Conservation (phyloP, 1,140 invertebrate species). For the Meteorus sp. region DNA sequence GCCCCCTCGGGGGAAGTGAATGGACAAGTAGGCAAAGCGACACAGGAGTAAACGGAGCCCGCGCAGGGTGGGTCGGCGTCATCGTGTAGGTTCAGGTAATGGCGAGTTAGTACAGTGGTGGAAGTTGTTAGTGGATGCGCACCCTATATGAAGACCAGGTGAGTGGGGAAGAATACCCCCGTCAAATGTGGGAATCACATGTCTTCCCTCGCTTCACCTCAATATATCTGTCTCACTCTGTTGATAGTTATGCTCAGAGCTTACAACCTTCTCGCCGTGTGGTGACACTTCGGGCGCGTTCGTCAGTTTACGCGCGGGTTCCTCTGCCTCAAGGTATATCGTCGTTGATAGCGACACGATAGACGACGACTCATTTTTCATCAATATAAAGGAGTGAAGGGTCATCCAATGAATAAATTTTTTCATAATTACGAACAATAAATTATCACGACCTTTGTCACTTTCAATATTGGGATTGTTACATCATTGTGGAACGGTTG, state of each 20-base stretch:
- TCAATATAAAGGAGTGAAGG: too few relatives aligned
- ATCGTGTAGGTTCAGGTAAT: too few relatives aligned
- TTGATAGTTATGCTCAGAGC: neutral
- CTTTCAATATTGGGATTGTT: too few relatives aligned
- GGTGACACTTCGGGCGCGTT: neutral
- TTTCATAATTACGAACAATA: too few relatives aligned
- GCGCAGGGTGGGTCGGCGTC: slow-evolving; percentile 14
- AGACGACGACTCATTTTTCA: too few relatives aligned
- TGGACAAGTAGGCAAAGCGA: neutral
- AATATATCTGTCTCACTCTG: neutral
- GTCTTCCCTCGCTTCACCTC: neutral
- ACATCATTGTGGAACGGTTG: too few relatives aligned
- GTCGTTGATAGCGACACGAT: neutral
- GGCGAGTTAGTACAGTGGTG: too few relatives aligned
- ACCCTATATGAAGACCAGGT: slow-evolving; percentile 11
- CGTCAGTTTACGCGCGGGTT: slow-evolving; percentile 12
- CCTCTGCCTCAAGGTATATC: slow-evolving; percentile 6
- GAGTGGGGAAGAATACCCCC: slow-evolving; percentile 23
- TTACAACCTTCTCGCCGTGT: neutral
- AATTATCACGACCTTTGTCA: too few relatives aligned
- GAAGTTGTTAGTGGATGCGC: slow-evolving; percentile 16
- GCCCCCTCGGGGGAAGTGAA: neutral
- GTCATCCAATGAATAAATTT: neutral
- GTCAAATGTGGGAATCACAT: slow-evolving; percentile 18
- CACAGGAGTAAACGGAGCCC: neutral